Evolutionary conservation across 35 echinoderm and acorn worm genomes (phyloP), one percentile per base, ranked within the genome.

Genomic region (Eucidaris tribuloides): DNA sequence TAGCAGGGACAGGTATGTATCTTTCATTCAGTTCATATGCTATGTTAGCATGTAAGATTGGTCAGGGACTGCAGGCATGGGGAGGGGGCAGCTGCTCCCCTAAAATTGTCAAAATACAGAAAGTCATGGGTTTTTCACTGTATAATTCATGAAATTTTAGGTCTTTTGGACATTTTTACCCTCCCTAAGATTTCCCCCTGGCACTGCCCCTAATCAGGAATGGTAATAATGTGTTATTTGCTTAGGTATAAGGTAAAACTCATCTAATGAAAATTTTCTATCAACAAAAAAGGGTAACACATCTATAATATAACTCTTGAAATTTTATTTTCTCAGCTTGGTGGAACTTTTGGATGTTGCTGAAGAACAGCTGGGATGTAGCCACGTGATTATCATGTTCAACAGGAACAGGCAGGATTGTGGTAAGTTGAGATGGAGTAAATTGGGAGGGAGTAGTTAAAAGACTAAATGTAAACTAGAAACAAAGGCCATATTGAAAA

Each of bases 301-400:
- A n/a, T n/a, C n/a, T n/a, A n/a, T n/a, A n/a, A n/a, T n/a, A n/a
- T n/a, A n/a, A n/a, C n/a, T n/a, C 25, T 1, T 28, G 57, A 41
- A 25, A 13, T 54, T 58, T 59, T 59, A 78, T 65, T 42, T 46
- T 43, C 63, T 62, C 84, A 96, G 96, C 62, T 83, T 99, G 38
- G 96, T 99, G 33, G 83, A 83, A 52, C 79, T 99, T 49, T 60
- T 99, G 0, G 96, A 99, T 62, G 85, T 83, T 34, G 96, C 96
- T 32, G 96, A 99, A 58, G 96, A 93, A 45, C 39, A 87, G 24
- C 49, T 92, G 18, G 68, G 79, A 37, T 90, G 90, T 61, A 83
- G 63, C 7, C 86, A 93, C 39, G 96, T 92, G 28, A 83, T 99
- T 39, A 46, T 99, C 45, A 82, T 88, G 31, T 93, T 99, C 55